Evolutionary conservation across 2,797 vertebrate species (phyloP), one percentile per base, ranked within the genome.

Genomic region (Tapera naevia): DNA sequence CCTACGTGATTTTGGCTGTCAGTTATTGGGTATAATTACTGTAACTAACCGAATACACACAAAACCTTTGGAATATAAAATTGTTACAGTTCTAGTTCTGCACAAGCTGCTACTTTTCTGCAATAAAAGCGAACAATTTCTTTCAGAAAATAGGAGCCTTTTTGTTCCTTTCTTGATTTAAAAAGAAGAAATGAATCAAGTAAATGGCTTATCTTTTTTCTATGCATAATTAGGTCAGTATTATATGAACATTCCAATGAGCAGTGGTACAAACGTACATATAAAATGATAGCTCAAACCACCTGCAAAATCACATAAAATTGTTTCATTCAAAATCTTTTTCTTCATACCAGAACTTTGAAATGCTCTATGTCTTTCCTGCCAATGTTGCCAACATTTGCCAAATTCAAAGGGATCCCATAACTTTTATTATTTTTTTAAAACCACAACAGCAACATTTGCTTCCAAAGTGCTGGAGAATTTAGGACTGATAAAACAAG

Each of bases 1-100:
- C 98, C 98, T 98, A 99, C 99, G 98, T 99, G 99, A 99, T 99
- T 99, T 99, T 99, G 99, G 99, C 99, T 99, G 99, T 99, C 99
- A 99, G 98, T 99, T 99, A 99, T 98, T 99, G 99, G 98, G 98
- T 98, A 98, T 99, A 99, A 99, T 99, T 99, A 99, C 99, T 99
- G 99, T 99, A 99, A 99, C 99, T 99, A 99, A 99, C 99, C 99
- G 98, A 99, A 99, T 98, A 99, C 99, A 99, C 99, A 99, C 98
- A 99, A 98, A 99, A 98, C 98, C 98, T 98, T 98, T 98, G 98
- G 98, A 98, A 99, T 98, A 98, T 99, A 98, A 99, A 99, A 99
- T 98, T 98, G 98, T 98, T 99, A 98, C 98, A 99, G 98, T 98
- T 99, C 98, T 98, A 98, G 98, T 98, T 98, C 98, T 98, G 98